phyloP scores from a whole-genome alignment of 2,888 invertebrate genomes.

The Acrocera orbiculus region DNA sequence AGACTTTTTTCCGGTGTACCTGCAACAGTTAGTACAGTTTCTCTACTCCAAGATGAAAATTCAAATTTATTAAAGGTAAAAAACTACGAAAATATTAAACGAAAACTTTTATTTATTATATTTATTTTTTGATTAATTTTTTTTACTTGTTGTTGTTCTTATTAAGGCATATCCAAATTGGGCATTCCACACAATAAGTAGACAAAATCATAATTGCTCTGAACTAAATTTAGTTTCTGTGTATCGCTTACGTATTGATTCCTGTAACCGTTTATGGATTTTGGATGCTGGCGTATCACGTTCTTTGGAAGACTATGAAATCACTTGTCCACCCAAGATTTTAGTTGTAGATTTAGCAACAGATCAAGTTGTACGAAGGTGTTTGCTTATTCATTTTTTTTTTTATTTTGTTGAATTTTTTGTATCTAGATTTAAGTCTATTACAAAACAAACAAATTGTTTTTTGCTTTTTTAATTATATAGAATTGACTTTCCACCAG shows the following conservation, averaged over 20 bases:
- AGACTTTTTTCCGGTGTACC: constrained; percentile 58
- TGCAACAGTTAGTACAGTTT: constrained; percentile 52
- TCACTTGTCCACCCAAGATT: constrained; percentile 61
- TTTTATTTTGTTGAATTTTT: background rate
- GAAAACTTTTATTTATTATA: background rate
- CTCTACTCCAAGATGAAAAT: constrained; percentile 45
- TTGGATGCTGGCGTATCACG: constrained; percentile 48
- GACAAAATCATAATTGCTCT: constrained; percentile 53
- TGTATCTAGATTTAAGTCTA: background rate
- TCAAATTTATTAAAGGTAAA: constrained; percentile 50
- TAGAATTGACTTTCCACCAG: constrained; percentile 55
- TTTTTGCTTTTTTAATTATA: constrained; percentile 19
- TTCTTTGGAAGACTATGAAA: constrained; percentile 43
- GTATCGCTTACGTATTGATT: constrained; percentile 55
- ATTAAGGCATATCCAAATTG: constrained; percentile 52
- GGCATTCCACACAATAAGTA: constrained; percentile 57
- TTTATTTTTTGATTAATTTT: background rate
- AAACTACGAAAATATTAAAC: too few species aligned
- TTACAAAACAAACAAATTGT: background rate
- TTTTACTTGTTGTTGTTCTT: background rate
- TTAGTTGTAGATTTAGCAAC: constrained; percentile 61
- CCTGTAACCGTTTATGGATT: constrained; percentile 71
- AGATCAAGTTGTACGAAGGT: constrained; percentile 41
- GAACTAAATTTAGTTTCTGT: constrained; percentile 61
- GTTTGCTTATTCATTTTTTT: constrained; percentile 18